A percentile compares a stretch with the other conserved stretches of the same genome.
These are phyloP conservation scores for Oligia fasciuncula DNA, from an alignment of 2,888 invertebrate genomes.

Conservation along the genomic window DNA sequence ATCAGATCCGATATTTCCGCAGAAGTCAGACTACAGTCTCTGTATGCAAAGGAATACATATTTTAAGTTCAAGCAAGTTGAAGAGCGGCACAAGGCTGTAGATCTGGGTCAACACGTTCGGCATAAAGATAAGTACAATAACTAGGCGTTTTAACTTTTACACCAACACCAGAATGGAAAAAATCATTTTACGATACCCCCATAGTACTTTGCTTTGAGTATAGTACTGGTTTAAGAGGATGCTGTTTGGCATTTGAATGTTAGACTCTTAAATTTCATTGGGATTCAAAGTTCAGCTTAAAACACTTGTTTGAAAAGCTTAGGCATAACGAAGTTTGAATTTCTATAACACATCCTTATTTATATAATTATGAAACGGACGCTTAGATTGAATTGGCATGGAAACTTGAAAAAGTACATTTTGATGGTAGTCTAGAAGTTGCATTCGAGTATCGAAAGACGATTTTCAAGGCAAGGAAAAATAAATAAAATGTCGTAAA, in stretches of 20 bases:
- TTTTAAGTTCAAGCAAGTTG: slow-evolving; percentile 64
- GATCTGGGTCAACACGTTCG: slow-evolving; percentile 72
- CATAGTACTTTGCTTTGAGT: slow-evolving; percentile 2
- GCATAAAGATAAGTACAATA: slow-evolving; percentile 63
- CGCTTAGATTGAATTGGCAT: neutral
- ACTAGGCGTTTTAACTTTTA: slow-evolving; percentile 56
- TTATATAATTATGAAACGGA: neutral
- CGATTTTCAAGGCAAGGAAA: neutral
- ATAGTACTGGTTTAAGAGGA: neutral
- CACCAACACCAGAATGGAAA: slow-evolving; percentile 33
- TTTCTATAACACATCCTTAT: neutral
- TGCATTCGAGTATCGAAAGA: neutral
- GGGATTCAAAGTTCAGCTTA: neutral
- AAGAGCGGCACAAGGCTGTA: slow-evolving; percentile 53
- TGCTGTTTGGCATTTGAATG: neutral
- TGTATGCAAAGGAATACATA: slow-evolving; percentile 66
- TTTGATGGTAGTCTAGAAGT: neutral
- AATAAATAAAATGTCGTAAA: neutral
- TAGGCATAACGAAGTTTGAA: neutral
- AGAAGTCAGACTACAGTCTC: slow-evolving; percentile 48
- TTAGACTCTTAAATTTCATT: slow-evolving; percentile 3
- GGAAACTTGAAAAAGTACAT: neutral
- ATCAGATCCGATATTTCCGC: slow-evolving; percentile 58
- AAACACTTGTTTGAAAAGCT: neutral
- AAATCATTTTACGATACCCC: slow-evolving; percentile 34